phyloP scores from a whole-genome alignment of 1,140 invertebrate species.

The Ceratosolen solmsi region DNA sequence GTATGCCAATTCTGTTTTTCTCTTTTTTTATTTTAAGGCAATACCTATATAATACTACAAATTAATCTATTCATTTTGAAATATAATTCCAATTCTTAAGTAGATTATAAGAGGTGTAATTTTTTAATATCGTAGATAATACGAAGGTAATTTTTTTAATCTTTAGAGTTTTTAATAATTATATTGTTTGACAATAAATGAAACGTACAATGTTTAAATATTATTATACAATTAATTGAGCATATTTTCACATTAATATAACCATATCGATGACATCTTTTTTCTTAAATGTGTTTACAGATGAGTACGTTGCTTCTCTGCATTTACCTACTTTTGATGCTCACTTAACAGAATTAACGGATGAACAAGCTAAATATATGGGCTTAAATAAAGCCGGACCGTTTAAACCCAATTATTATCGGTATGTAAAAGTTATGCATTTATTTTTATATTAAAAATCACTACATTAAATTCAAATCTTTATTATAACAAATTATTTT shows the following conservation, averaged over 20 bases:
- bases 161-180: too few relatives aligned
- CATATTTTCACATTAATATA: too few relatives aligned
- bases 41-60: too few relatives aligned
- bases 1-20: conserved; percentile 47
- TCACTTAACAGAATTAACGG: conserved; percentile 94
- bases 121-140: too few relatives aligned
- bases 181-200: neutral
- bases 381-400: conserved; percentile 97
- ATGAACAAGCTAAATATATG: conserved; percentile 98
- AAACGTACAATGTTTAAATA: neutral
- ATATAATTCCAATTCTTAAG: too few relatives aligned
- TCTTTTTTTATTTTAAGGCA: neutral
- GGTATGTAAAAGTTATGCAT: conserved; percentile 74
- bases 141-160: too few relatives aligned
- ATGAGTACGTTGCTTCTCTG: conserved; percentile 97
- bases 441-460: neutral
- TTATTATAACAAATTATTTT: too few relatives aligned
- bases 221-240: too few relatives aligned
- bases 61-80: too few relatives aligned
- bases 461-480: conserved; percentile 26
- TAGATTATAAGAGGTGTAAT: too few relatives aligned
- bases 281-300: conserved; percentile 71
- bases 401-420: conserved; percentile 98
- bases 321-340: conserved; percentile 98
- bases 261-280: too few relatives aligned